Evolutionary conservation across 2,797 vertebrate genomes (phyloP).

Genomic region (Cyclura pinguis): DNA sequence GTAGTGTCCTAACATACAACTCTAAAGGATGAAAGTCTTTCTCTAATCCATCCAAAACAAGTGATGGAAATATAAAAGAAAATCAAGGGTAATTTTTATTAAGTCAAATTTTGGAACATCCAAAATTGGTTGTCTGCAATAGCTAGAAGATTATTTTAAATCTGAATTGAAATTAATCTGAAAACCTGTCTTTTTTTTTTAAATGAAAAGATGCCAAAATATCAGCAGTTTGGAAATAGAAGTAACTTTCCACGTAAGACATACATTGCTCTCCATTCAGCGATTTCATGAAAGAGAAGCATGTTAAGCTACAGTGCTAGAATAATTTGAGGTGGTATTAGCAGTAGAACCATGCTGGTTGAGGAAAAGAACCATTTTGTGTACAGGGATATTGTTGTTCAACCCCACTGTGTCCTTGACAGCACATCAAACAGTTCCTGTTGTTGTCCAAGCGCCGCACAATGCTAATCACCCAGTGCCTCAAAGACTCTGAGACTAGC

Average conservation of each 20-base stretch:
- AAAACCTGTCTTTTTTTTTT: neutral
- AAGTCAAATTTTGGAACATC: neutral
- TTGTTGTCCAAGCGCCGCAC: constrained; percentile 93
- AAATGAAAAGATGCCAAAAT: neutral
- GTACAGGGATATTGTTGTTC: neutral
- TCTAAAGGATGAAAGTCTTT: neutral
- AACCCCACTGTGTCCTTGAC: constrained; percentile 14
- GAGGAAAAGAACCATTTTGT: neutral
- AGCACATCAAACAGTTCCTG: constrained; percentile 97
- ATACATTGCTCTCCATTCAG: neutral
- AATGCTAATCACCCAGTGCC: constrained; percentile 93
- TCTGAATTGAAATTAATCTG: neutral
- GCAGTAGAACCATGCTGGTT: neutral
- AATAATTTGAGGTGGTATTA: neutral
- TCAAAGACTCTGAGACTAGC: constrained; percentile 97
- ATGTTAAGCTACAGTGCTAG: neutral
- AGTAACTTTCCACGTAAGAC: neutral
- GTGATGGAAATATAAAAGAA: neutral
- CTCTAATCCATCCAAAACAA: neutral
- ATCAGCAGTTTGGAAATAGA: neutral
- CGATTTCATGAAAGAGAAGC: neutral
- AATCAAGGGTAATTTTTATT: neutral
- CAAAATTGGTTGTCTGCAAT: neutral
- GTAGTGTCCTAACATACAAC: neutral
- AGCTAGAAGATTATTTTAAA: neutral